Conservation (phyloP, 2,797 vertebrate genomes). For the Amphiprion clarkii region DNA sequence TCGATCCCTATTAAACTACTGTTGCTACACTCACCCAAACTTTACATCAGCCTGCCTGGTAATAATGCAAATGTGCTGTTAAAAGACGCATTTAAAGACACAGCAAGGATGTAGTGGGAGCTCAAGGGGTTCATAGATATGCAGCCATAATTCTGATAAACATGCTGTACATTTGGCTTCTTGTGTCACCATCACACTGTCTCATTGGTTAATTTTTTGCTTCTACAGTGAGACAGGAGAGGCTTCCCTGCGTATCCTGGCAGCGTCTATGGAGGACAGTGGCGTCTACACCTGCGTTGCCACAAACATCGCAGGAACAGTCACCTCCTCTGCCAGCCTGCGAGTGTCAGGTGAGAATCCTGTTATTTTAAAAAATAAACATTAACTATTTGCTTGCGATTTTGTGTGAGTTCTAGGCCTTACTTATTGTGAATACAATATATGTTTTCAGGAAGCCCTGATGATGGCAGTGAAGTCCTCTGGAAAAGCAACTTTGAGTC, state of each 20-base stretch:
- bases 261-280: constrained; percentile 91
- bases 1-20: background rate
- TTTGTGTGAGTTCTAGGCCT: background rate
- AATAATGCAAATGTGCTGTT: background rate
- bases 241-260: constrained; percentile 90
- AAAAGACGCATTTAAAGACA: background rate
- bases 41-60: too few species aligned
- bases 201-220: background rate
- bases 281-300: constrained; percentile 94
- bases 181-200: background rate
- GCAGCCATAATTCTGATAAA: background rate
- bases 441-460: constrained; percentile 86
- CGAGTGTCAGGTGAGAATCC: constrained; percentile 90
- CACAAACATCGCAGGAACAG: constrained; percentile 92
- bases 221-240: constrained; percentile 92
- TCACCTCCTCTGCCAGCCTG: constrained; percentile 91
- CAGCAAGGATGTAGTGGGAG: background rate
- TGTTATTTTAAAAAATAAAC: background rate
- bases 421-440: background rate
- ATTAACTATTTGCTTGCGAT: background rate
- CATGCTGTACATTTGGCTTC: background rate
- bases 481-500: constrained; percentile 97
- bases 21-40: too few species aligned
- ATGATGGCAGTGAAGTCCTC: constrained; percentile 90
- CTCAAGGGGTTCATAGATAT: background rate